Evolutionary conservation across 2,797 vertebrate genomes (phyloP), one percentile per base, ranked within the genome.

Genomic region (Mormyrops attenuatus): DNA sequence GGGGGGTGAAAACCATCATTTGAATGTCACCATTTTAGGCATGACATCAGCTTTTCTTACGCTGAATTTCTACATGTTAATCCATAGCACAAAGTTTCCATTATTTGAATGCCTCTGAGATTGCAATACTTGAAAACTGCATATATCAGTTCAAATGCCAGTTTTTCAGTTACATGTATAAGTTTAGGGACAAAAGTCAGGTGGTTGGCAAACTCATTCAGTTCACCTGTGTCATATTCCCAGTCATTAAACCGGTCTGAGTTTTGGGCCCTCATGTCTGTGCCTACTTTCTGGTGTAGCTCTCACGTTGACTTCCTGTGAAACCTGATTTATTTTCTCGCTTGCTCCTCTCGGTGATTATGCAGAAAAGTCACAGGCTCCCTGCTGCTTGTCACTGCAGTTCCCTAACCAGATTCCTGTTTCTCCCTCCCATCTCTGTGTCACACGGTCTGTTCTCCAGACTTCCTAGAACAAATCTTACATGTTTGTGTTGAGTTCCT

Each of bases 401-500:
- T 69, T 69, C 4, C 30, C 30, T 15, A 34, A 69, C 73, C 0
- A n/a, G 44, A 26, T 80, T 47, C 50, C 63, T 26, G 20, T 57
- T 41, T 49, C 41, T 41, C 41, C 50, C 66, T 53, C 60, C 49
- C 0, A 85, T 69, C 44, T 30, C n/a, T 41, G 11, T 8, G 53
- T 87, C 52, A 13, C n/a, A 87, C 41, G 50, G 38, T 63, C 41
- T 53, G 20, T 49, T 38, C n/a, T 53, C 15, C 26, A 52, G 50
- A 9, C 20, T 77, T 17, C 11, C 41, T 17, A 53, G 47, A 77
- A 63, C 53, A 50, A 44, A 30, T 80, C 73, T 17, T 41, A 80
- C 73, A 87, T 85, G 89, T 66, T 85, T 85, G 47, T 89, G 85
- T 89, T 89, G n/a, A 87, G 50, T 41, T 87, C 85, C 30, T 11